Evolutionary conservation across 2,888 invertebrate species (phyloP), one percentile per base, ranked within the genome.

Genomic region (Amorpha juglandis): DNA sequence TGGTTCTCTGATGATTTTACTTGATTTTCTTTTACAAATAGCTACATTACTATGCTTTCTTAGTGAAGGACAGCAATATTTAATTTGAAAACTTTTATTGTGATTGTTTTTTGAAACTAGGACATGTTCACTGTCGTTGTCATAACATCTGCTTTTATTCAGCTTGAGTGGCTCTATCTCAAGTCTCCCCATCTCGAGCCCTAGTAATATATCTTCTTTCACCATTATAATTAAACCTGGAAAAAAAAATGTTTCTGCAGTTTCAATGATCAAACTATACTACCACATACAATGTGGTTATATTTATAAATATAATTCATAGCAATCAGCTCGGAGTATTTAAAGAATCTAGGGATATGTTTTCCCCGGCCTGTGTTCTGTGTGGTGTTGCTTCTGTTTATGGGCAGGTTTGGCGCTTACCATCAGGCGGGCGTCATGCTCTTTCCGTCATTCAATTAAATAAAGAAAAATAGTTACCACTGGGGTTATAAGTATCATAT

Each of bases 1-100:
- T 47, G 95, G 95, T 74, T 95, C 94, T 72, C 92, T 94, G 45
- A 95, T 79, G 68, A 95, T 82, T 83, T 92, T 94, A 71, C 83
- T 89, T 67, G 78, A 82, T 78, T 88, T 91, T 74, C 87, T 90
- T 84, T 93, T 91, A 70, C 76, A 78, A 66, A 89, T 87, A 65
- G 82, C 76, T 69, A 79, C 63, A 67, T 77, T 81, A 73, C 77
- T 81, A 52, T 74, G 78, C 71, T 79, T 85, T 72, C 82, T 89
- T 68, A 79, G 78, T 27, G 70, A 70, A 47, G 73, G 70, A 76
- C 92, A 92, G 47, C 80, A 71, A 76, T 91, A 92, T 79, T 84
- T 87, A 27, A 71, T 69, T 66, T 77, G 53, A 51, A 33, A 7
- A 27, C 42, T 50, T 63, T 58, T 67, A 52, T 62, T 70, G 7